Base-by-base conservation (phyloP, 2,888 invertebrate species). In the Syrista parreyssii region DNA sequence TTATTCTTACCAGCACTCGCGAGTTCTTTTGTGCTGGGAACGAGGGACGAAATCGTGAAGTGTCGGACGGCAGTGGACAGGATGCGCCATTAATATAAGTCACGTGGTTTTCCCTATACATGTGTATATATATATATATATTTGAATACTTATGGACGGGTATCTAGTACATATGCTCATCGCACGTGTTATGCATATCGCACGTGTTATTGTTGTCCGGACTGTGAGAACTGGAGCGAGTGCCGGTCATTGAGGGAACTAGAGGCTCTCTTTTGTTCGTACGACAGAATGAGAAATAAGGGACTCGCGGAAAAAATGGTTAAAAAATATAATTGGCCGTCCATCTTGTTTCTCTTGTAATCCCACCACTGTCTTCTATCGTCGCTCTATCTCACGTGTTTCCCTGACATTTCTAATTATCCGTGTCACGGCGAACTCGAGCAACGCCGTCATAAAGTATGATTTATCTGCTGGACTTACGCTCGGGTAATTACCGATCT, bases 371-470 rank as follows among this genome's bases (percentile, higher is more conserved):
- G 55, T 23, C 9, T 9, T 55, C 1, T 9, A 23, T 23, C 55
- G 23, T 23, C 55, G 1, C 55, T 55, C 55, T 9, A 55, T 55
- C 6, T 9, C 9, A 55, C 23, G 9, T 76, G 72, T 76, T 78
- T 77, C 35, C 55, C 32, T 76, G 40, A 75, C 68, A 33, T 30
- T 40, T 75, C 75, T 72, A 72, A 68, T 75, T 75, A 72, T 74
- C 68, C 68, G 35, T 68, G 30, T 68, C 72, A 75, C 71, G 55
- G 74, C 75, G 75, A 78, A 74, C 76, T 73, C 79, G 82, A 72
- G 76, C 79, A 75, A 78, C 82, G 82, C 78, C 80, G 82, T 84
- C 82, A 84, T 89, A 88, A 89, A 89, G 86, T 87, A 82, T 88
- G 88, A 89, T 89, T 89, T 89, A 89, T 88, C 85, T 84, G 81